Conservation (phyloP, 30 jellyfish, hydroid and myxozoan genomes). For the Chrysaora quinquecirrha region DNA sequence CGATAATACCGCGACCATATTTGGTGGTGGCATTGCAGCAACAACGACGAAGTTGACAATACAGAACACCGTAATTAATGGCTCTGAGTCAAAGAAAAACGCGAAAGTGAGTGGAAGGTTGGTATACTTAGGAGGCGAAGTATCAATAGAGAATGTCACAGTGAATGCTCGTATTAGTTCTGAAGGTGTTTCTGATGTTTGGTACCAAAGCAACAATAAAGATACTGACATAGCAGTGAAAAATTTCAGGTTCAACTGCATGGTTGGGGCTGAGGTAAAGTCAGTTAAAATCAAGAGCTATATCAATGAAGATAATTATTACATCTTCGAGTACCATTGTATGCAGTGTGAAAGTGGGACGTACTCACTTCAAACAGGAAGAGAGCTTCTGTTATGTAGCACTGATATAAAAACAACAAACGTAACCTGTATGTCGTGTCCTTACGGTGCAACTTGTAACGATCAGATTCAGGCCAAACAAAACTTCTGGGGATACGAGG, state of each 20-base stretch:
- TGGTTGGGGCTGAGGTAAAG: neutral
- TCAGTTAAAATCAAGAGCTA: conserved; percentile 15
- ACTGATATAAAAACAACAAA: neutral
- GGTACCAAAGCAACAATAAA: conserved; percentile 12
- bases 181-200: conserved; percentile 10
- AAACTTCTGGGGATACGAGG: conserved; percentile 25
- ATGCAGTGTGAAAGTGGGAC: conserved; percentile 29
- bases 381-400: neutral
- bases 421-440: conserved; percentile 14
- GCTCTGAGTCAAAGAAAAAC: neutral
- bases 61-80: neutral
- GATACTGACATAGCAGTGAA: neutral
- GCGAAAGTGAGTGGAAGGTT: conserved; percentile 15
- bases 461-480: neutral
- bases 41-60: neutral
- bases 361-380: conserved; percentile 9
- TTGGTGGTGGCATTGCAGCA: conserved; percentile 17
- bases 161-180: neutral
- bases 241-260: conserved; percentile 4
- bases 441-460: conserved; percentile 26
- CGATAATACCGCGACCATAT: conserved; percentile 22
- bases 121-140: conserved; percentile 8
- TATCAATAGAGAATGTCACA: neutral
- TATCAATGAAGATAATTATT: neutral
- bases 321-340: conserved; percentile 27